Evolutionary conservation across 2,113 vertebrate genomes (phyloP).

Genomic region (Patagioenas fasciata): DNA sequence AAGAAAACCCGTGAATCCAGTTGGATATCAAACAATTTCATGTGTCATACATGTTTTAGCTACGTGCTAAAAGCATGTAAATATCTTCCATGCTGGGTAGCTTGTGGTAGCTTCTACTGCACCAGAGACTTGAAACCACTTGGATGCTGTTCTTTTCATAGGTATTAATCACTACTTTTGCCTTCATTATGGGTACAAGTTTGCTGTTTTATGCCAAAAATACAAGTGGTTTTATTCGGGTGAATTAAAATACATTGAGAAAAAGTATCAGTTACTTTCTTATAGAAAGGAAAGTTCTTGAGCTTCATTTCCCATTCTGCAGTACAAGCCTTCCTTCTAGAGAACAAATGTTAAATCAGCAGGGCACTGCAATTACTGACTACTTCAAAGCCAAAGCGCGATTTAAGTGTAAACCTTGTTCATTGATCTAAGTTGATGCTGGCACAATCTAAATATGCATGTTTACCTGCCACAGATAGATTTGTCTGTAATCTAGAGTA

Average conservation of each 20-base stretch:
- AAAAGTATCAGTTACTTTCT: background rate
- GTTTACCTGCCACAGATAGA: background rate
- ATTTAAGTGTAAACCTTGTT: background rate
- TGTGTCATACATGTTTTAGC: background rate
- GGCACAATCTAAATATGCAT: background rate
- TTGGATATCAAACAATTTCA: background rate
- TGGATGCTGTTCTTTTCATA: background rate
- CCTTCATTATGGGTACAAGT: background rate
- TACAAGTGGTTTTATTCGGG: background rate
- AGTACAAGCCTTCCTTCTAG: background rate
- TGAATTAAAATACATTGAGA: background rate
- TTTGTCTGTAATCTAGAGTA: background rate
- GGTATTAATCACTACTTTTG: background rate
- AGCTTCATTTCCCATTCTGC: background rate
- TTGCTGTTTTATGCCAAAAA: background rate
- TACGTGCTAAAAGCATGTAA: background rate
- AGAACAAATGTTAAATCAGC: background rate
- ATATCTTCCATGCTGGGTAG: background rate
- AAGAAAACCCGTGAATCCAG: background rate
- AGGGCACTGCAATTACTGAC: background rate
- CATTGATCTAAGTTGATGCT: background rate
- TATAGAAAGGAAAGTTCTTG: background rate
- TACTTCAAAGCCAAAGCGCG: background rate
- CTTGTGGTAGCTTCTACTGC: background rate
- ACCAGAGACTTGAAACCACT: background rate